phyloP scores from a whole-genome alignment of 2,888 invertebrate species.

The Volucella bombylans region DNA sequence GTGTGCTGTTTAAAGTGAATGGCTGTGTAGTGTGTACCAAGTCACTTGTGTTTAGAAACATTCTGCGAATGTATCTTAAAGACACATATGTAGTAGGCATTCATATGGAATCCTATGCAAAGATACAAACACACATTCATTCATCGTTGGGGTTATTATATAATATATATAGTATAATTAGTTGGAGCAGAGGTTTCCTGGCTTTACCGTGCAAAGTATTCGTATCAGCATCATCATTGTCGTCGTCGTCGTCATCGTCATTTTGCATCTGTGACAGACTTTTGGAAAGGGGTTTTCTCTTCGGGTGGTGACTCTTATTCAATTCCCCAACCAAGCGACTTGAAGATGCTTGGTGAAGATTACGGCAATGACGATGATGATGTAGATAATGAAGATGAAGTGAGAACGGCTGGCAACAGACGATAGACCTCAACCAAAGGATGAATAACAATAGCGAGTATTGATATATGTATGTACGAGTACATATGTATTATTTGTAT shows the following conservation, averaged over 20 bases:
- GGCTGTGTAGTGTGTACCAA: slow-evolving; percentile 6
- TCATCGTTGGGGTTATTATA: not conserved
- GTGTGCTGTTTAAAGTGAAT: slow-evolving; percentile 3
- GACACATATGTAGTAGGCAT: not conserved
- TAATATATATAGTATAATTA: slow-evolving; percentile 34
- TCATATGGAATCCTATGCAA: slow-evolving; percentile 14
- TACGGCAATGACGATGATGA: not conserved
- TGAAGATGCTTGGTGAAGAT: not conserved
- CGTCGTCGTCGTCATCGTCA: slow-evolving; percentile 1
- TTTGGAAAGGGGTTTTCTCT: not conserved
- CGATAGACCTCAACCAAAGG: slow-evolving; percentile 2
- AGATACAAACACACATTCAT: not conserved
- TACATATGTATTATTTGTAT: too few species aligned
- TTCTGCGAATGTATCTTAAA: slow-evolving; percentile 3
- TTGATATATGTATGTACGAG: too few species aligned
- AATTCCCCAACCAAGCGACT: not conserved
- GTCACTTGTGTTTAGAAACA: slow-evolving; percentile 1
- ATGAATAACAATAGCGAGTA: slow-evolving; percentile 16
- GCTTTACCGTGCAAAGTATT: not conserved
- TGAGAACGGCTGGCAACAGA: slow-evolving; percentile 27
- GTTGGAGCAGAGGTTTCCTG: slow-evolving; percentile 23
- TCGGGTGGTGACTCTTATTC: not conserved
- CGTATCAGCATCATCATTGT: slow-evolving; percentile 8
- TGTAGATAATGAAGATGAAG: slow-evolving; percentile 23
- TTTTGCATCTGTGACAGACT: not conserved